Percentiles rank a stretch among this genome's conserved stretches.
Evolutionary conservation across 2,797 vertebrate genomes (phyloP).

Genomic region (Acrocephalus scirpaceus): DNA sequence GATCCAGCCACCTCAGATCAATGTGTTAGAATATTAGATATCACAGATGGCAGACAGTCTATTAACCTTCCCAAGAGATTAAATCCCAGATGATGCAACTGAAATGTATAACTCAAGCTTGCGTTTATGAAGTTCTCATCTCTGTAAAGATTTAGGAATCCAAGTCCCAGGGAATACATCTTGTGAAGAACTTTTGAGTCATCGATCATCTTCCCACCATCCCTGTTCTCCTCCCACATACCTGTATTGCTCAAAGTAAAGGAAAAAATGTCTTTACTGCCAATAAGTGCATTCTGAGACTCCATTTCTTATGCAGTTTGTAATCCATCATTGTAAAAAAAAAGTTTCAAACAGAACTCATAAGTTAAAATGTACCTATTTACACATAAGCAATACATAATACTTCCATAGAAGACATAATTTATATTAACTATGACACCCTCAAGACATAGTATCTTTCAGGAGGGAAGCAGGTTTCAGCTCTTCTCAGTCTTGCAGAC

Average conservation of each 20-base stretch:
- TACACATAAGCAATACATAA: background rate
- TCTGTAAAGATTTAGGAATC: constrained; percentile 22
- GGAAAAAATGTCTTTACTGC: constrained; percentile 24
- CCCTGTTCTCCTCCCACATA: constrained; percentile 45
- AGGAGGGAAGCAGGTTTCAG: background rate
- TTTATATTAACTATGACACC: background rate
- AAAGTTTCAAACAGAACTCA: background rate
- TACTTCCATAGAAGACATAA: background rate
- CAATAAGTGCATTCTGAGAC: constrained; percentile 26
- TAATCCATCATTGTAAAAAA: background rate
- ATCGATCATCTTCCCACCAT: constrained; percentile 64
- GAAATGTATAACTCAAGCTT: constrained; percentile 8
- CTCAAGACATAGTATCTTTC: background rate
- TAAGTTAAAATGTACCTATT: background rate
- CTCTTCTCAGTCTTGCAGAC: background rate
- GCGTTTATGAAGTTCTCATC: constrained; percentile 6
- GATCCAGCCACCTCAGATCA: background rate
- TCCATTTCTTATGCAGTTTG: constrained; percentile 8
- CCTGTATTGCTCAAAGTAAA: constrained; percentile 38
- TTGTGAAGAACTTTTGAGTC: constrained; percentile 62
- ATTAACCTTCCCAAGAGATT: constrained; percentile 44
- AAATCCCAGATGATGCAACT: constrained; percentile 31
- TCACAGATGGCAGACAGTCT: constrained; percentile 42
- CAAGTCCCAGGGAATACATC: constrained; percentile 20
- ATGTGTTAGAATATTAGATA: constrained; percentile 12